Percentiles rank a stretch among this genome's conserved stretches.
phyloP scores from a whole-genome alignment of 2,888 invertebrate genomes.

The Gastrophysa polygoni region DNA sequence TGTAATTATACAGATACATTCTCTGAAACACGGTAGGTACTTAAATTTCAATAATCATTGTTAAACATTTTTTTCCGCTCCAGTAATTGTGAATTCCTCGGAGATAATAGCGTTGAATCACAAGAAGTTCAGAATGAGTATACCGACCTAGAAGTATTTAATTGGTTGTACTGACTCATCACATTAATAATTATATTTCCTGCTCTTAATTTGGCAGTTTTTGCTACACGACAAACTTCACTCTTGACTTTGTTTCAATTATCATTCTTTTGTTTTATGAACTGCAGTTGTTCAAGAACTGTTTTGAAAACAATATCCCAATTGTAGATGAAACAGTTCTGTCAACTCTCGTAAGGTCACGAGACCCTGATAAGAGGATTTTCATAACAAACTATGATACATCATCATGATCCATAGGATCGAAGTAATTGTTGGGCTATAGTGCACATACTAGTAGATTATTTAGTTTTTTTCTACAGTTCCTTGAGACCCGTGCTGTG shows the following conservation, averaged over 20 bases:
- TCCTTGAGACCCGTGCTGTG: too few species aligned
- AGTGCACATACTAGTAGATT: too few species aligned
- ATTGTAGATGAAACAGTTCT: background rate
- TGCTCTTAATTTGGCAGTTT: slow-evolving; percentile 16
- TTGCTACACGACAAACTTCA: slow-evolving; percentile 10
- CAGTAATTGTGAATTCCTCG: slow-evolving; percentile 2
- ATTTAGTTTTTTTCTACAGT: too few species aligned
- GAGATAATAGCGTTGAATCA: slow-evolving; percentile 12
- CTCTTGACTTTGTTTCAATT: slow-evolving; percentile 16
- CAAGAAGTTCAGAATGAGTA: slow-evolving; percentile 10
- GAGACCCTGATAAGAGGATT: too few species aligned
- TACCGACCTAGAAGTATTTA: slow-evolving; percentile 20
- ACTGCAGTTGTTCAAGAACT: background rate
- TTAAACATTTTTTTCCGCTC: slow-evolving; percentile 10
- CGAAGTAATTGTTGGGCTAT: too few species aligned
- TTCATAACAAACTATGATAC: too few species aligned
- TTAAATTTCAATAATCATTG: slow-evolving; percentile 12
- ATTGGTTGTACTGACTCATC: slow-evolving; percentile 18
- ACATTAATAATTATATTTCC: slow-evolving; percentile 14
- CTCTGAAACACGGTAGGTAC: background rate
- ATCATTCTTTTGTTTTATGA: slow-evolving; percentile 2
- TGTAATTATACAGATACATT: background rate
- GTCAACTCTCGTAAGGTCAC: too few species aligned
- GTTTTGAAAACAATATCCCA: background rate
- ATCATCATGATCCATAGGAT: too few species aligned